Percentiles rank a stretch among this genome's conserved stretches.
These are phyloP conservation scores for Tipula lateralis DNA, from an alignment of 2,888 invertebrate species.

Conservation along the genomic window DNA sequence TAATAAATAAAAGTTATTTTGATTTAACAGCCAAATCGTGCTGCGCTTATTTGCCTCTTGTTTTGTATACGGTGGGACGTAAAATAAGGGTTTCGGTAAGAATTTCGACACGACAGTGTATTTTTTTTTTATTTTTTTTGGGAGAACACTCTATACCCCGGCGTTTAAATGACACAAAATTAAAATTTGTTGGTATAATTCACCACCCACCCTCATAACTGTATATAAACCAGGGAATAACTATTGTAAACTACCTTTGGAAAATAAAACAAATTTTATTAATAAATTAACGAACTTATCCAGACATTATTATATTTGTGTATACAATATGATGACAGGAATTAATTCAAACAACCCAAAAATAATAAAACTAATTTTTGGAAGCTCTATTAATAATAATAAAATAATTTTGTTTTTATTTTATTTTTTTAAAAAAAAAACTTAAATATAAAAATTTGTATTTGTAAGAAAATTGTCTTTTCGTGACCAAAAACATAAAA, in stretches of 20 bases:
- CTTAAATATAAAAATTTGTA: neutral
- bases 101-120: neutral
- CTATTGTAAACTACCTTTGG: neutral
- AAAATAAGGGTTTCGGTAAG: neutral
- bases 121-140: neutral
- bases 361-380: neutral
- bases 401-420: neutral
- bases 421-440: neutral
- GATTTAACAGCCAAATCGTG: conserved; percentile 26
- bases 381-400: conserved; percentile 19
- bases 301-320: neutral
- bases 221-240: too few species aligned
- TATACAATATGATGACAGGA: conserved; percentile 25
- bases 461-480: conserved; percentile 35
- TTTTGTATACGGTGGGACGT: neutral
- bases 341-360: conserved; percentile 25
- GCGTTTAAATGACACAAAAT: neutral
- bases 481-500: conserved; percentile 33
- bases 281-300: conserved; percentile 19
- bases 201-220: neutral
- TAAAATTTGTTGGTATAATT: neutral
- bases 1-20: conserved; percentile 25
- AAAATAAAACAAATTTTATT: neutral
- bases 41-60: neutral
- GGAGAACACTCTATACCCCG: neutral